A percentile compares a stretch with the other conserved stretches of the same genome.
Conservation (phyloP, 2,888 invertebrate species). For the Desoria tigrina region DNA sequence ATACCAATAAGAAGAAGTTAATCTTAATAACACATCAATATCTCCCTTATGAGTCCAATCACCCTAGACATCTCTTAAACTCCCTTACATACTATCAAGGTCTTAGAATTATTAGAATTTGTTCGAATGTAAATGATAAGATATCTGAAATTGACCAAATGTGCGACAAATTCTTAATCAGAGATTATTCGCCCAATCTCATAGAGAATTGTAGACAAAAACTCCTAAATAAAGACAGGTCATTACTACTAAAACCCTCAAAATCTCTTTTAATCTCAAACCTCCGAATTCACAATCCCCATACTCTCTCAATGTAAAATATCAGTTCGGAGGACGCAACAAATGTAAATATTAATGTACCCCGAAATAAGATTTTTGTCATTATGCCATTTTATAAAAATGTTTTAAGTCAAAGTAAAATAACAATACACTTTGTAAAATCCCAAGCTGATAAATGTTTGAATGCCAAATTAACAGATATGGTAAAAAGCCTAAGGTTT, state of each 20-base stretch:
- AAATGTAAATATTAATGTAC: background rate
- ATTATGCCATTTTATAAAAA: background rate
- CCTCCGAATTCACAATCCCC: background rate
- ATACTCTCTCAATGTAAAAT: background rate
- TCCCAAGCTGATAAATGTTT: background rate
- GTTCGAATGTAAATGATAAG: background rate
- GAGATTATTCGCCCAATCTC: background rate
- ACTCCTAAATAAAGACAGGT: background rate
- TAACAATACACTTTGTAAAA: background rate
- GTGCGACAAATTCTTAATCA: background rate
- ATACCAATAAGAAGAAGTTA: no score
- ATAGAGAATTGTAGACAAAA: background rate
- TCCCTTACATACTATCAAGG: slow-evolving; percentile 14
- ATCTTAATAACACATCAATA: slow-evolving; percentile 20
- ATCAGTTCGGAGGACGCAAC: background rate
- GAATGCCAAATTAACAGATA: background rate
- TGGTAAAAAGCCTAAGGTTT: background rate
- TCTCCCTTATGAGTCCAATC: slow-evolving; percentile 16
- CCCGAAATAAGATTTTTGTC: background rate
- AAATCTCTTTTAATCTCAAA: background rate
- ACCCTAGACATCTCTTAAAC: slow-evolving; percentile 14
- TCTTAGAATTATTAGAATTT: slow-evolving; percentile 13
- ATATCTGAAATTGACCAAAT: background rate
- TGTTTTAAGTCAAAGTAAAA: background rate
- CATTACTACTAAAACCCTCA: background rate